Evolutionary conservation across 1,140 invertebrate genomes (phyloP).

Genomic region (Euschistus heros): DNA sequence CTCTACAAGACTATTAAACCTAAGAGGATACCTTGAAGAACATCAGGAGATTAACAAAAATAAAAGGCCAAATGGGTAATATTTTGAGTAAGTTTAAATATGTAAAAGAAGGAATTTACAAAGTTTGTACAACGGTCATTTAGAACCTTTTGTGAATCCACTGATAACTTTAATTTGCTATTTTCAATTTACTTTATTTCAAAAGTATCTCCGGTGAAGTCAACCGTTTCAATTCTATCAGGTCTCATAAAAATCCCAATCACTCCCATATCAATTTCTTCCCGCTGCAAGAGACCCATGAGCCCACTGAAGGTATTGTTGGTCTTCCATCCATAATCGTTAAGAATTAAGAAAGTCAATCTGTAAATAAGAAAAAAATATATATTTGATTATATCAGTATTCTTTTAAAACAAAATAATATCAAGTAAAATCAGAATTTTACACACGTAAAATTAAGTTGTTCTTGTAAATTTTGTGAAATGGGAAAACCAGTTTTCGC

Average conservation of each 20-base stretch:
- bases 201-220: constrained; percentile 43
- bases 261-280: constrained; percentile 40
- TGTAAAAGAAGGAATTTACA: too few relatives aligned
- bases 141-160: neutral
- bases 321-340: constrained; percentile 41
- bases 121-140: too few relatives aligned
- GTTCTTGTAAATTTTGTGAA: neutral
- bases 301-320: constrained; percentile 45
- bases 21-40: too few relatives aligned
- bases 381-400: neutral
- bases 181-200: constrained; percentile 34
- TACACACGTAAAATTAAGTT: neutral
- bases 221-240: constrained; percentile 39
- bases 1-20: too few relatives aligned
- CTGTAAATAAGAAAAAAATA: neutral
- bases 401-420: neutral
- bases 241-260: constrained; percentile 42
- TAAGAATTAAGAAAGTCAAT: constrained; percentile 32
- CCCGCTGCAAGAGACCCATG: constrained; percentile 41
- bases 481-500: neutral
- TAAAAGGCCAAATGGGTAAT: too few relatives aligned
- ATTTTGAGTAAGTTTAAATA: too few relatives aligned
- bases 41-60: too few relatives aligned
- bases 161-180: neutral
- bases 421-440: neutral